Conservation (phyloP, 2,113 vertebrate species). For the Platycercus adscitus region DNA sequence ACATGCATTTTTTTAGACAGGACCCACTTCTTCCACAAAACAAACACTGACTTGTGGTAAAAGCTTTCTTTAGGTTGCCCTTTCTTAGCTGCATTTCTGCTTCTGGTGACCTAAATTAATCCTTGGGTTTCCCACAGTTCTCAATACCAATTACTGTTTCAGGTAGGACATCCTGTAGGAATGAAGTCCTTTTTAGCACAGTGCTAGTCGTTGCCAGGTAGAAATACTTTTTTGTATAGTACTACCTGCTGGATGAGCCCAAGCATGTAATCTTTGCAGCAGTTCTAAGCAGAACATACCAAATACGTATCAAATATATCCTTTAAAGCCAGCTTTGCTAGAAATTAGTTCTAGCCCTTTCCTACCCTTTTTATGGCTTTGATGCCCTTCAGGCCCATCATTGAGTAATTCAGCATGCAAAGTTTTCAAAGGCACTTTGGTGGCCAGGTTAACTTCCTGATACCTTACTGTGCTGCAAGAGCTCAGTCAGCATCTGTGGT, state of each 20-base stretch:
- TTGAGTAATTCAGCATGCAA: not conserved
- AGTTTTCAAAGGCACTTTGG: not conserved
- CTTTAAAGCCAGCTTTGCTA: not conserved
- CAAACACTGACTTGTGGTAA: not conserved
- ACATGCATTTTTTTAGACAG: not conserved
- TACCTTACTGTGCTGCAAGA: not conserved
- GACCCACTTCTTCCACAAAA: not conserved
- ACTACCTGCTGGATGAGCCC: not conserved
- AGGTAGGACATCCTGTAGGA: not conserved
- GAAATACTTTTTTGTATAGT: not conserved
- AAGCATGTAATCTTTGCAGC: not conserved
- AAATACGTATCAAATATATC: not conserved
- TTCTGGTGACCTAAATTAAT: not conserved
- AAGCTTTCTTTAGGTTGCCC: not conserved
- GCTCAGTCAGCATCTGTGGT: not conserved
- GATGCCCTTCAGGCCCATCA: not conserved
- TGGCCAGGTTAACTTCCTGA: not conserved
- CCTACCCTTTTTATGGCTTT: not conserved
- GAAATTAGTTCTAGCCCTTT: not conserved
- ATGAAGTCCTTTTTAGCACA: not conserved
- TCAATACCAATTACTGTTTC: not conserved
- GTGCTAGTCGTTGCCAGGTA: not conserved
- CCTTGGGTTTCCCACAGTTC: not conserved
- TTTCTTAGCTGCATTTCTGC: not conserved
- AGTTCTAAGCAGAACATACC: not conserved